phyloP scores from a whole-genome alignment of 2,888 invertebrate genomes.

The Rhamnusium bicolor region DNA sequence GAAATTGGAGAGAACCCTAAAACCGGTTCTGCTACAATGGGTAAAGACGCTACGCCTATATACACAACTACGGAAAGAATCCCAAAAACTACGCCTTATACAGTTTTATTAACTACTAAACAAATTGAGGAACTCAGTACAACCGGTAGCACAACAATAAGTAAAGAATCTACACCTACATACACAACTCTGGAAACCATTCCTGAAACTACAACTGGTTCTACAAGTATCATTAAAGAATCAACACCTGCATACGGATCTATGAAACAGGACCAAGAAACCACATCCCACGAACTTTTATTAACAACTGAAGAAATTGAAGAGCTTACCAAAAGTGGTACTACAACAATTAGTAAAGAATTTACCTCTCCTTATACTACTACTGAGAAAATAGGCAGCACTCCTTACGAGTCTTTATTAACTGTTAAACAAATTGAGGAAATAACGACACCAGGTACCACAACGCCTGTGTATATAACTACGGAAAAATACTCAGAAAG shows the following conservation, averaged over 20 bases:
- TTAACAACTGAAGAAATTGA: neutral
- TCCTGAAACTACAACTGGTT: neutral
- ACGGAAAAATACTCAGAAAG: constrained; percentile 34
- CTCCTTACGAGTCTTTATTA: constrained; percentile 11
- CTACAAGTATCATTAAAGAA: constrained; percentile 8
- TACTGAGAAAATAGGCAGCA: constrained; percentile 19
- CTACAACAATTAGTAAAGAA: neutral
- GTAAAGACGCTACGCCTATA: too few species aligned
- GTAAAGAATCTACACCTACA: too few species aligned
- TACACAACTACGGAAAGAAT: neutral
- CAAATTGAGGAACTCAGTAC: constrained; percentile 1
- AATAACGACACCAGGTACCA: constrained; percentile 15
- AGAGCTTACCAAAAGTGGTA: neutral
- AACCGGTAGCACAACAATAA: constrained; percentile 12
- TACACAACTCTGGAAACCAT: too few species aligned
- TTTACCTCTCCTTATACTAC: neutral
- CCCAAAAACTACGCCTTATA: neutral
- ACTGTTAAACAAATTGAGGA: constrained; percentile 15
- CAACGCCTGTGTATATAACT: constrained; percentile 8
- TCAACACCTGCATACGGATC: neutral
- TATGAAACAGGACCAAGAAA: too few species aligned
- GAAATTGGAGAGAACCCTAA: too few species aligned
- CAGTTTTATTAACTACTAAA: neutral
- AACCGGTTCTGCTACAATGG: too few species aligned
- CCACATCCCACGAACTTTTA: constrained; percentile 16